Percentiles rank a stretch among this genome's conserved stretches.
These are phyloP conservation scores for Poecilia wingei DNA, from an alignment of 2,797 vertebrate genomes.

Conservation along the genomic window DNA sequence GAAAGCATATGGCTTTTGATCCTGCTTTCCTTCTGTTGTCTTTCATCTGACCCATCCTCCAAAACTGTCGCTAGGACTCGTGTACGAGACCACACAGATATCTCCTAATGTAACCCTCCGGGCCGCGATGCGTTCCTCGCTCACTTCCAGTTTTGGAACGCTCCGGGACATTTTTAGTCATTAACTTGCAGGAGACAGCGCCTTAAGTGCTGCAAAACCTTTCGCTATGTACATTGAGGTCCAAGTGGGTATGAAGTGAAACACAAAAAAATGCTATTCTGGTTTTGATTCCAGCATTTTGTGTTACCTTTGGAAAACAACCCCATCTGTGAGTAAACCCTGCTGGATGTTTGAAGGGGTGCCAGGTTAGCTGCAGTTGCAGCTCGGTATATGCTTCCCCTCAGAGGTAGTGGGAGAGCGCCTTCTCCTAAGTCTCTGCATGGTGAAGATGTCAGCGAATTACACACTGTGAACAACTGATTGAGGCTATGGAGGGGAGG, in stretches of 20 bases:
- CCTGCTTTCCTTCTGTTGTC: slow-evolving; percentile 80
- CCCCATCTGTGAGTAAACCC: slow-evolving; percentile 69
- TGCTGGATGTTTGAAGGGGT: slow-evolving; percentile 73
- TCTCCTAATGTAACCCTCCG: slow-evolving; percentile 72
- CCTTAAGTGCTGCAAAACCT: slow-evolving; percentile 63
- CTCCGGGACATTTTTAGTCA: slow-evolving; percentile 72
- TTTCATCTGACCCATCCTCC: slow-evolving; percentile 83
- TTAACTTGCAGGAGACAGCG: slow-evolving; percentile 66
- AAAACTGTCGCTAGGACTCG: slow-evolving; percentile 79
- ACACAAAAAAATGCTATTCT: slow-evolving; percentile 49
- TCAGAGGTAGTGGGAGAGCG: slow-evolving; percentile 67
- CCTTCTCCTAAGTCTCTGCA: slow-evolving; percentile 69
- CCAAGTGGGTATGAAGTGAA: slow-evolving; percentile 57
- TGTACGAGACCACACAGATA: slow-evolving; percentile 61
- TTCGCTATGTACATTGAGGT: slow-evolving; percentile 55
- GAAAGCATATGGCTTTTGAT: slow-evolving; percentile 82
- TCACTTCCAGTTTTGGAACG: slow-evolving; percentile 67
- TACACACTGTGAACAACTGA: slow-evolving; percentile 78
- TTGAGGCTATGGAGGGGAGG: slow-evolving; percentile 79
- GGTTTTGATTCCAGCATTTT: slow-evolving; percentile 60
- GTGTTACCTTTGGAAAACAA: slow-evolving; percentile 54
- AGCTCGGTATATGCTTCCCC: slow-evolving; percentile 60
- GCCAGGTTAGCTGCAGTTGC: slow-evolving; percentile 71
- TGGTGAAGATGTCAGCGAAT: slow-evolving; percentile 80
- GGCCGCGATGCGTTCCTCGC: slow-evolving; percentile 38